Conservation (phyloP, 2,797 vertebrate genomes). For the Alectoris magna region DNA sequence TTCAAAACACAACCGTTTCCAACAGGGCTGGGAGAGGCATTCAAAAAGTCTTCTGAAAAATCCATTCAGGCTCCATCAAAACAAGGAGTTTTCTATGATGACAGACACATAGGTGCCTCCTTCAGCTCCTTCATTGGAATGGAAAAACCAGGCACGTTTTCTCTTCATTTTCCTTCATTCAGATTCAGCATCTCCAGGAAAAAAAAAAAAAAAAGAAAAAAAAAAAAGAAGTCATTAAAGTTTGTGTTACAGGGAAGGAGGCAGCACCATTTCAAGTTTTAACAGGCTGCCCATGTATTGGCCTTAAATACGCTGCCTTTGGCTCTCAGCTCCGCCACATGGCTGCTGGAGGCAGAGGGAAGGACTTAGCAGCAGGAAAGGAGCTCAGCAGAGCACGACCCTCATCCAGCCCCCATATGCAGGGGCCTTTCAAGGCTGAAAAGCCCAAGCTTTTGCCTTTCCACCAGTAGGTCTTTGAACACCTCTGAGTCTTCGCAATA, state of each 20-base stretch:
- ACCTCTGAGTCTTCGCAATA: slow-evolving; percentile 63
- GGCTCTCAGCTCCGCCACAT: accelerated
- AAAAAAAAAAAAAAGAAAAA: not conserved
- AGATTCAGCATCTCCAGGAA: not conserved
- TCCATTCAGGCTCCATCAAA: slow-evolving; percentile 55
- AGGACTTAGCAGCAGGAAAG: not conserved
- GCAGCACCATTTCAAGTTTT: slow-evolving; percentile 11
- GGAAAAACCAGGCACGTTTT: slow-evolving; percentile 15
- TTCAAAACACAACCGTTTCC: slow-evolving; percentile 49
- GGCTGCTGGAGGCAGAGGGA: not conserved
- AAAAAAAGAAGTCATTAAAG: not conserved
- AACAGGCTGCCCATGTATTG: slow-evolving; percentile 33
- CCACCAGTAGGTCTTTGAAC: slow-evolving; percentile 45
- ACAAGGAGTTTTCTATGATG: slow-evolving; percentile 60
- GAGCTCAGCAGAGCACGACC: not conserved
- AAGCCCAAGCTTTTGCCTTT: slow-evolving; percentile 54
- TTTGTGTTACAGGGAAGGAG: not conserved
- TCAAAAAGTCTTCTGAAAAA: slow-evolving; percentile 58
- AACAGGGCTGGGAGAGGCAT: not conserved
- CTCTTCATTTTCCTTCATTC: slow-evolving; percentile 30
- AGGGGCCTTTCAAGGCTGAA: slow-evolving; percentile 21
- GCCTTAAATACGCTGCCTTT: not conserved
- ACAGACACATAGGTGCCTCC: slow-evolving; percentile 45
- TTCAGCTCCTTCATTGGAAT: slow-evolving; percentile 5
- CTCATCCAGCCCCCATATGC: not conserved